These are phyloP conservation scores for Cranoglanis bouderius DNA, from an alignment of 2,113 vertebrate genomes.

Conservation along the genomic window DNA sequence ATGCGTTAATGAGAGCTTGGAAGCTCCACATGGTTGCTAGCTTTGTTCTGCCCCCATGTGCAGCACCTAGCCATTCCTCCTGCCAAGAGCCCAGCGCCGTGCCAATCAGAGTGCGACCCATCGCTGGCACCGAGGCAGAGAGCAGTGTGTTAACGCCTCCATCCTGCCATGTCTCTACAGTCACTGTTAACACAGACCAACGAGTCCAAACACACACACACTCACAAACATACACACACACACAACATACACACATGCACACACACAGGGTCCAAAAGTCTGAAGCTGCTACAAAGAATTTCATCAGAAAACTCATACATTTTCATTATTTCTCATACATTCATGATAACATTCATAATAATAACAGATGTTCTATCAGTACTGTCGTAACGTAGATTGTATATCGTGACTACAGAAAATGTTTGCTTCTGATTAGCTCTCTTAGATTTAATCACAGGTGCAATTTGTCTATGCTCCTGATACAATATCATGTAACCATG, in stretches of 20 bases:
- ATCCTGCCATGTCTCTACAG: background rate
- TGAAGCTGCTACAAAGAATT: background rate
- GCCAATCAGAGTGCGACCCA: conserved; percentile 28
- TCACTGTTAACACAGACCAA: background rate
- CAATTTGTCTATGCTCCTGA: background rate
- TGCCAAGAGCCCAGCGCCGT: conserved; percentile 20
- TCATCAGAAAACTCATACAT: background rate
- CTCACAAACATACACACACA: background rate
- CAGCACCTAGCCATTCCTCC: conserved; percentile 4
- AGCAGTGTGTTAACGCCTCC: conserved; percentile 1
- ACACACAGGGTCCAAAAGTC: background rate
- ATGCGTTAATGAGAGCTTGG: conserved; percentile 26
- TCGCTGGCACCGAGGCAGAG: background rate
- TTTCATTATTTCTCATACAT: background rate
- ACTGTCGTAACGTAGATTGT: background rate
- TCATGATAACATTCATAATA: background rate
- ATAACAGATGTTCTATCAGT: background rate
- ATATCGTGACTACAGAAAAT: background rate
- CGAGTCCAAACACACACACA: background rate
- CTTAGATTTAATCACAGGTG: background rate
- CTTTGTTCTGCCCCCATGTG: background rate
- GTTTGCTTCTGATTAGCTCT: background rate
- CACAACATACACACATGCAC: too few species aligned
- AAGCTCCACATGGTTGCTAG: conserved; percentile 32
- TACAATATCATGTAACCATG: background rate